These are phyloP conservation scores for Parascotia fuliginaria DNA, from an alignment of 2,888 invertebrate species.

Conservation along the genomic window DNA sequence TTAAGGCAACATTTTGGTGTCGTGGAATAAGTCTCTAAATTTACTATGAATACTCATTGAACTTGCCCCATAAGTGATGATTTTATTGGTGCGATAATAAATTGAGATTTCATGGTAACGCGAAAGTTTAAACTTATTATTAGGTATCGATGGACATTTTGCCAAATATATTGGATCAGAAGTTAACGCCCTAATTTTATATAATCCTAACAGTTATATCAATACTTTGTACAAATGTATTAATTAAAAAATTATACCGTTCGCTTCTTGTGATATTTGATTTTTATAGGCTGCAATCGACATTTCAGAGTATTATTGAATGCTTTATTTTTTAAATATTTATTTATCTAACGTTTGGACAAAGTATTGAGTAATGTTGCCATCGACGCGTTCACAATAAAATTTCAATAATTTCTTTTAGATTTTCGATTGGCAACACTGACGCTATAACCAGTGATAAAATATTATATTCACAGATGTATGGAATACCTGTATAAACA, in stretches of 20 bases:
- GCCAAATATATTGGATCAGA: slow-evolving; percentile 43
- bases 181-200: slow-evolving; percentile 32
- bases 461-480: slow-evolving; percentile 38
- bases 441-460: slow-evolving; percentile 43
- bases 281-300: slow-evolving; percentile 55
- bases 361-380: slow-evolving; percentile 60
- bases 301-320: slow-evolving; percentile 57
- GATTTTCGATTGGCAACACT: slow-evolving; percentile 49
- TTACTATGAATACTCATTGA: slow-evolving; percentile 13
- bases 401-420: slow-evolving; percentile 39
- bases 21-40: slow-evolving; percentile 13
- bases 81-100: slow-evolving; percentile 11
- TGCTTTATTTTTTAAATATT: slow-evolving; percentile 42
- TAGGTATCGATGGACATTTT: slow-evolving; percentile 40
- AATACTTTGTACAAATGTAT: slow-evolving; percentile 58
- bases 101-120: slow-evolving; percentile 5
- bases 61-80: slow-evolving; percentile 7
- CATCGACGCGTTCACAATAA: slow-evolving; percentile 24
- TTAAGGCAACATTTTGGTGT: neutral
- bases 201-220: slow-evolving; percentile 38
- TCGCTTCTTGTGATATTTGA: slow-evolving; percentile 51
- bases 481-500: slow-evolving; percentile 35
- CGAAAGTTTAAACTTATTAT: slow-evolving; percentile 10
- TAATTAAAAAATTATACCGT: slow-evolving; percentile 37
- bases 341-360: slow-evolving; percentile 49